Evolutionary conservation across 35 echinoderm and acorn worm genomes (phyloP), one percentile per base, ranked within the genome.

Genomic region (Ophioderma brevispina): DNA sequence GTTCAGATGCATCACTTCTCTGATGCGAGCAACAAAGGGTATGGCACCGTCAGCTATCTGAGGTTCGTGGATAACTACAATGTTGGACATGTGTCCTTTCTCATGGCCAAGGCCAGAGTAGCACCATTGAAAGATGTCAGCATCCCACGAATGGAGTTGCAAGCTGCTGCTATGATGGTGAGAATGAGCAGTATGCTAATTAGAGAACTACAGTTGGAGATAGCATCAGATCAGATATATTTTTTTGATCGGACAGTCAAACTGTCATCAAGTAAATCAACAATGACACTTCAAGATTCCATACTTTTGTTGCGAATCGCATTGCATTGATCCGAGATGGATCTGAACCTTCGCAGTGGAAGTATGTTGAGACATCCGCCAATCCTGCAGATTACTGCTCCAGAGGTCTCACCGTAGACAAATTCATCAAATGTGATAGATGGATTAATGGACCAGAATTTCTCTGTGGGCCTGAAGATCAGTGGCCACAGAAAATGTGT

Each of bases 321-420:
- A 50, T 93, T 35, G 79, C 86, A 37, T 46, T 42, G 13, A 92
- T 92, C 14, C 55, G 36, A 37, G 90, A 86, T 35, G 81, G 21
- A 14, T 81, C 77, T 1, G 28, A 49, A 0, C 84, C 84, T 19
- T 25, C 36, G 35, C 85, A 93, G 43, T 93, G 91, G 91, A 76
- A 39, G n/a, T 88, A 93, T 76, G 91, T 93, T 33, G 30, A 82
- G 4, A 87, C 91, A 31, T 28, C 39, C 33, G 35, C 56, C 11
- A 93, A 93, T 32, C 91, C 91, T 4, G 91, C 91, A 25, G 85
- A 88, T 88, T 83, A 79, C 2, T 85, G 75, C n/a, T 87, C 85
- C 34, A 78, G 85, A 49, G 91, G 77, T 36, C 41, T 78, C 14
- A 46, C 63, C n/a, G 90, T 76, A 39, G 0, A 31, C 23, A 40